Base-by-base conservation (phyloP, 1,140 invertebrate genomes). In the Paralvinella palmiformis region DNA sequence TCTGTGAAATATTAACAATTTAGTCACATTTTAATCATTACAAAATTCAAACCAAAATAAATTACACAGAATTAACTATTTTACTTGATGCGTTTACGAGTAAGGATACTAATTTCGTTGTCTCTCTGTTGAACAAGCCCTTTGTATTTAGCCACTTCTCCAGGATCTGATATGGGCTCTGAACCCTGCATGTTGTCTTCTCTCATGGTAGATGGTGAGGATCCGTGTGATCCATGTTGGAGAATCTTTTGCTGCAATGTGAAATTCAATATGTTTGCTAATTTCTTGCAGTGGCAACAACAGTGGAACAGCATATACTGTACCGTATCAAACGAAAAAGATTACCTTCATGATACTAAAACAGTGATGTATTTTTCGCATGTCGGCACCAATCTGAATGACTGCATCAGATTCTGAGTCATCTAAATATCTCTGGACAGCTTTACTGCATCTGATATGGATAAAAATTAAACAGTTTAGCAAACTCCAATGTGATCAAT, bases 81-180 rank as follows among this genome's bases (percentile, higher is more conserved):
- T n/a, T n/a, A n/a, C n/a, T n/a, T n/a, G n/a, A n/a, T n/a, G n/a
- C n/a, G n/a, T n/a, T n/a, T 44, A 44, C n/a, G n/a, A 52, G 55
- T 44, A 69, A 78, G 72, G 75, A 81, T 80, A 78, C 74, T 80
- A 61, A 81, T 81, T 72, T 81, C 79, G 71, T 79, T 80, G 62
- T 81, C 79, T 72, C 79, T 71, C 66, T 80, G 78, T 52, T 70
- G 60, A 24, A 81, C 62, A 5, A 78, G 70, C 29, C 76, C 73
- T 63, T 79, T 78, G 3, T 80, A 68, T 67, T 72, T 73, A 10
- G 68, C 68, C 35, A 73, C 68, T 52, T 81, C 78, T 63, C 71
- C 75, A 65, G 33, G 7, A 27, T 27, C 27, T 33, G 55, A 20
- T n/a, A 10, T 41, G 37, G 37, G 37, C 37, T 13, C 10, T 10